phyloP scores from a whole-genome alignment of 2,797 vertebrate genomes.

The Eulemur rubriventer region DNA sequence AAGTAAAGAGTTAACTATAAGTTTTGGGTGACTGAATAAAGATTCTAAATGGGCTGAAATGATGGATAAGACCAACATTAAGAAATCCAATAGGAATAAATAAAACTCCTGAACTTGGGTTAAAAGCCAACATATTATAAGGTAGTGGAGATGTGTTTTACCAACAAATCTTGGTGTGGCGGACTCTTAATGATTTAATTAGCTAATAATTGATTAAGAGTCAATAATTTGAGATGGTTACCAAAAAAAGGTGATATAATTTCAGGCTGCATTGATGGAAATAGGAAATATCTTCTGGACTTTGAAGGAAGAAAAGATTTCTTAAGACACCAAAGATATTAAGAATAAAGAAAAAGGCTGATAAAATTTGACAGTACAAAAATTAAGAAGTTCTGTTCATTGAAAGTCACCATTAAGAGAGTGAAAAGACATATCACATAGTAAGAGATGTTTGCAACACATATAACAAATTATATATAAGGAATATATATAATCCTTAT shows the following conservation, averaged over 20 bases:
- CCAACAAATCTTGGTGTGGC: background rate
- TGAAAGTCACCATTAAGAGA: background rate
- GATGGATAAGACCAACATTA: background rate
- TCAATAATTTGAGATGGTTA: background rate
- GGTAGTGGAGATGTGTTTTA: background rate
- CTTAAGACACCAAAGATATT: background rate
- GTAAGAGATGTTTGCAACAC: background rate
- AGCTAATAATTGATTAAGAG: background rate
- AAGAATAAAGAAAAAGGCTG: background rate
- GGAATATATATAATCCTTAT: too few relatives aligned
- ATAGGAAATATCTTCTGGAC: background rate
- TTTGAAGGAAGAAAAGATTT: background rate
- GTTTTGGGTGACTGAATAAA: background rate
- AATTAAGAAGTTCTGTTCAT: background rate
- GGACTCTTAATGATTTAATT: background rate
- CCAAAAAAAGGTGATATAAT: background rate
- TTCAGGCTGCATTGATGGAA: background rate
- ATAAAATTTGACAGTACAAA: background rate
- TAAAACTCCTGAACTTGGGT: background rate
- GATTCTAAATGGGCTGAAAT: background rate
- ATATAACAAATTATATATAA: background rate
- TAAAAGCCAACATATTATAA: background rate
- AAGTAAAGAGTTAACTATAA: background rate
- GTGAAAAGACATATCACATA: background rate
- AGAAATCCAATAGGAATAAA: background rate